Evolutionary conservation across 2,113 vertebrate species (phyloP), one percentile per base, ranked within the genome.

Genomic region (Agapornis roseicollis): DNA sequence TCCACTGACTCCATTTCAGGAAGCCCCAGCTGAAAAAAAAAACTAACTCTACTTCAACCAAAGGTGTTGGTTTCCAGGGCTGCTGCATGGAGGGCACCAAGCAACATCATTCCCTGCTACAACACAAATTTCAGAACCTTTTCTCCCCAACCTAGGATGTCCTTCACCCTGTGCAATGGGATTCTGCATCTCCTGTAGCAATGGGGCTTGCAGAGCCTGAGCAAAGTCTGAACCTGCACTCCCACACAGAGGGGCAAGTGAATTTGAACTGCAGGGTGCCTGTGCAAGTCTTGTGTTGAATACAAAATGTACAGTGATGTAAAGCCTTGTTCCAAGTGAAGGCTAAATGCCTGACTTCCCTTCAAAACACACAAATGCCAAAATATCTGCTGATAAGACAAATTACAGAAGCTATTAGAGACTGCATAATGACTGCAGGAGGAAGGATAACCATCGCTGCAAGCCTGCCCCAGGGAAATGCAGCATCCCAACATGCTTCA

Each of bases 161-260:
- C 27, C 64, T 28, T 7, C 37, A 53, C 8, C 4, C n/a, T 24
- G 7, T 11, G 41, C 47, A 52, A 77, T 5, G 13, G 35, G 8
- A 73, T 73, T 46, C 49, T 73, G 27, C 29, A 87, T 10, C 47
- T 86, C 31, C 39, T 69, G 58, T 5, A 69, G 52, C 56, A 49
- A 2, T 0, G 19, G 29, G 10, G 10, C 25, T 63, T 7, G 0
- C 5, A 7, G 42, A 82, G 29, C 18, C 6, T 1, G 13, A 19
- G 22, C n/a, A 7, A 72, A 53, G 7, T 53, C 66, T 61, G 37
- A 14, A 28, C 17, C 47, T 24, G 23, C 25, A 13, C 18, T 65
- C 41, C 35, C 28, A 46, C 13, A 53, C 16, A 37, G 27, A 85
- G 11, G 2, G 3, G 10, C 1, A 0, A 66, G 18, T 15, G 18